Conservation (phyloP, 2,888 invertebrate genomes). For the Craniophora ligustri region DNA sequence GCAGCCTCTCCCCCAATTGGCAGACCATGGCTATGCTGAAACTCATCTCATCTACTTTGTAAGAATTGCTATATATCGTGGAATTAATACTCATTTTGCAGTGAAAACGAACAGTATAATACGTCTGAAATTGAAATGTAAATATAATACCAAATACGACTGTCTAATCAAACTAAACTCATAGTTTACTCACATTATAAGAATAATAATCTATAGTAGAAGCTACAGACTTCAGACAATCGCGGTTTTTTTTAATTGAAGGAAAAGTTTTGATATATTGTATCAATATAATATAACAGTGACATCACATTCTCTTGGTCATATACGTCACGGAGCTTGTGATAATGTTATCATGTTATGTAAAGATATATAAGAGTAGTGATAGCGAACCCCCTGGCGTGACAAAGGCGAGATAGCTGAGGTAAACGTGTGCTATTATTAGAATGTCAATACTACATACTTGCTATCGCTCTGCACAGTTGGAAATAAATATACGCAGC, state of each 20-base stretch:
- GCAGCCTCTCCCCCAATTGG: slow-evolving; percentile 82
- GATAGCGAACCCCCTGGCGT: slow-evolving; percentile 50
- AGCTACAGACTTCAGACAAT: too few relatives aligned
- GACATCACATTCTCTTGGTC: slow-evolving; percentile 20
- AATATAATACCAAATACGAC: too few relatives aligned
- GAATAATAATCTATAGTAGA: too few relatives aligned
- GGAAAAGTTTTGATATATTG: neutral
- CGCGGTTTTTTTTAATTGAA: neutral
- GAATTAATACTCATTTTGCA: too few relatives aligned
- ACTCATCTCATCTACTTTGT: slow-evolving; percentile 82
- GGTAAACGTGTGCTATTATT: slow-evolving; percentile 27
- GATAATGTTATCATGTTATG: slow-evolving; percentile 36
- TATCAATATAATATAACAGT: neutral
- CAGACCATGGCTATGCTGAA: slow-evolving; percentile 79
- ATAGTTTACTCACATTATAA: too few relatives aligned
- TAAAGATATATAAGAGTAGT: slow-evolving; percentile 29
- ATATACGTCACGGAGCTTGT: slow-evolving; percentile 30
- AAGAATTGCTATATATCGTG: too few relatives aligned
- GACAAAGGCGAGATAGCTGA: slow-evolving; percentile 45
- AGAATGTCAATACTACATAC: slow-evolving; percentile 18
- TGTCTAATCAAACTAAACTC: too few relatives aligned
- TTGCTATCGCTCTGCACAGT: slow-evolving; percentile 56
- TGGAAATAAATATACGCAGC: too few relatives aligned
- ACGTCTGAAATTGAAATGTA: too few relatives aligned
- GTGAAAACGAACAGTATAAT: too few relatives aligned